phyloP scores from a whole-genome alignment of 2,888 invertebrate species.

The Mantis religiosa region DNA sequence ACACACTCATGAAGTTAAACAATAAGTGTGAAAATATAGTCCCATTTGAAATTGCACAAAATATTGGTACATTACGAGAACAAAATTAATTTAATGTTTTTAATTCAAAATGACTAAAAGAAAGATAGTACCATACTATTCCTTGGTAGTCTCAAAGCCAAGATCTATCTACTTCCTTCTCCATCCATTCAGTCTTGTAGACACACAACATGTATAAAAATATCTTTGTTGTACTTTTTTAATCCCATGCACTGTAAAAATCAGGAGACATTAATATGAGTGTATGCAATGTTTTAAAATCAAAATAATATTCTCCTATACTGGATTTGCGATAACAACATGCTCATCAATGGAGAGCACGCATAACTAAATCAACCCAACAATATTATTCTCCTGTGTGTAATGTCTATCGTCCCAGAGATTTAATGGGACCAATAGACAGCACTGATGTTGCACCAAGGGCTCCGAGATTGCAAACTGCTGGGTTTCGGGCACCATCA shows the following conservation, averaged over 20 bases:
- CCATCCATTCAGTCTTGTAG: background rate
- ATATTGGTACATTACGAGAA: background rate
- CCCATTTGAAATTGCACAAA: background rate
- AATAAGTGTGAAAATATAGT: background rate
- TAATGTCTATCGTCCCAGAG: slow-evolving; percentile 37
- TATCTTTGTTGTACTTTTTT: background rate
- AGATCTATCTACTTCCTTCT: too few relatives aligned
- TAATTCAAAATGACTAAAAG: background rate
- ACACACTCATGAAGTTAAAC: too few relatives aligned
- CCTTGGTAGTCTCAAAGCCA: background rate
- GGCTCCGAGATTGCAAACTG: slow-evolving; percentile 55
- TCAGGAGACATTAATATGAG: background rate
- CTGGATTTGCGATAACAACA: background rate
- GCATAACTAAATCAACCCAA: background rate
- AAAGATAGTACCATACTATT: background rate
- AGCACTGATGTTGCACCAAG: slow-evolving; percentile 67
- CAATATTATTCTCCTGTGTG: too few relatives aligned
- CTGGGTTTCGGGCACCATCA: slow-evolving; percentile 58
- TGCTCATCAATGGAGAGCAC: background rate
- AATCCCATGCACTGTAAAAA: background rate
- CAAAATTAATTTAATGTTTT: too few relatives aligned
- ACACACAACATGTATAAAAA: background rate
- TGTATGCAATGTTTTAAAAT: background rate
- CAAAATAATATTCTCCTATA: background rate
- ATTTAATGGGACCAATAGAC: slow-evolving; percentile 67